Evolutionary conservation across 2,888 invertebrate species (phyloP), one percentile per base, ranked within the genome.

Genomic region (Gonocerus acuteangulatus): DNA sequence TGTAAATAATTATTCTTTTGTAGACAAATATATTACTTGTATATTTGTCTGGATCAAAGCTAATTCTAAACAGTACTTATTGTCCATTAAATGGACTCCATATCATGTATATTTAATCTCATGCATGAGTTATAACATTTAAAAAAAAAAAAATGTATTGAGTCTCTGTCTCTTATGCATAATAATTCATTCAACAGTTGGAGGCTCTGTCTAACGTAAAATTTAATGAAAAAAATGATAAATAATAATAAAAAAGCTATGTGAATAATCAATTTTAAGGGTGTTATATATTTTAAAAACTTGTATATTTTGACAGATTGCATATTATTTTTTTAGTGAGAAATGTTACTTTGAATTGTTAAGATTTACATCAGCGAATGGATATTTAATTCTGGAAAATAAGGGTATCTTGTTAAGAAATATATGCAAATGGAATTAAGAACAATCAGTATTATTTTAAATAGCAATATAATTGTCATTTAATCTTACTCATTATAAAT

Each of bases 401-500:
- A 51, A 51, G 51, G 51, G 51, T 51, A 3, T 7, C n/a, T 42
- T 51, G 34, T 51, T 51, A 19, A 27, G 32, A 34, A 34, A 18
- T 51, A 16, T 19, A 34, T 34, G 51, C 32, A n/a, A 4, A 13
- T 34, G 34, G 51, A 34, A 51, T 18, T 27, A 51, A 51, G 51
- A 51, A 51, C 51, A 51, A 51, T 51, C 51, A 51, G 51, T 51
- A 51, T 51, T 51, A 51, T 51, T 36, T 51, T 51, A 34, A 16
- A 51, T 51, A 51, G 51, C 51, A 51, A 51, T 51, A 51, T 51
- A 34, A 19, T 51, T 49, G 34, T 18, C 27, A 27, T 51, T 51
- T 51, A 27, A 19, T 36, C 19, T 51, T 42, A 16, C 16, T 3
- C 34, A 51, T 34, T 16, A 34, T 34, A 27, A 36, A 18, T 51